A percentile compares a stretch with the other conserved stretches of the same genome.
Evolutionary conservation across 2,113 vertebrate species (phyloP).

Genomic region (Pseudorectes ferrugineus): DNA sequence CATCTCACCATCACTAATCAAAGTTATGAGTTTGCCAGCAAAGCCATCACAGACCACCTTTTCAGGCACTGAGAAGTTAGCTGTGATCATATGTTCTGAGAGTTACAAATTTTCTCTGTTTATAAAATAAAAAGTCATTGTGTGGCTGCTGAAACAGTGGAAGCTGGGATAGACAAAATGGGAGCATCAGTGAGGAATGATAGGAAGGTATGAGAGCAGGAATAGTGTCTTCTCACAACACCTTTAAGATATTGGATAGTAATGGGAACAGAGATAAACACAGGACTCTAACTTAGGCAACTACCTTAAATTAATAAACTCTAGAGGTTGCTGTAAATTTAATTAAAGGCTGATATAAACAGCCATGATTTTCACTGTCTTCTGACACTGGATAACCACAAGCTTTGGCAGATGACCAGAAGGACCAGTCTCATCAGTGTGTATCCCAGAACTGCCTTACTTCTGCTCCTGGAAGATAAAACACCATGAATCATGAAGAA

Average conservation of each 20-base stretch:
- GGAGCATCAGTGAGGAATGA: neutral
- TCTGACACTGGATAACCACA: neutral
- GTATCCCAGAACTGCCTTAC: neutral
- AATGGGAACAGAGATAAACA: neutral
- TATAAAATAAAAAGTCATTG: neutral
- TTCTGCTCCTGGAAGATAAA: neutral
- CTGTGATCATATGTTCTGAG: neutral
- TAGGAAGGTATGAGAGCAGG: neutral
- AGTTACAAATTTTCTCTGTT: neutral
- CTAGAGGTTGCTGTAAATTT: neutral
- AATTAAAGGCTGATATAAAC: neutral
- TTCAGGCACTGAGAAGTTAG: neutral
- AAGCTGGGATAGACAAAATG: neutral
- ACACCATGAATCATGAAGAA: neutral
- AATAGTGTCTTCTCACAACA: neutral
- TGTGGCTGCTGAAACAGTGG: neutral
- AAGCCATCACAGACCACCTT: neutral
- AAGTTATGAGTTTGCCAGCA: neutral
- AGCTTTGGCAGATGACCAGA: neutral
- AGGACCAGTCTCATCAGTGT: neutral
- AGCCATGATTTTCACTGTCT: neutral
- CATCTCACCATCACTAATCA: constrained; percentile 8
- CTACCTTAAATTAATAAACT: neutral
- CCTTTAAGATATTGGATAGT: neutral
- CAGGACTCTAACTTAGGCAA: neutral